Conservation (phyloP, 92 coral and sea anemone genomes). For the Galaxea fascicularis region DNA sequence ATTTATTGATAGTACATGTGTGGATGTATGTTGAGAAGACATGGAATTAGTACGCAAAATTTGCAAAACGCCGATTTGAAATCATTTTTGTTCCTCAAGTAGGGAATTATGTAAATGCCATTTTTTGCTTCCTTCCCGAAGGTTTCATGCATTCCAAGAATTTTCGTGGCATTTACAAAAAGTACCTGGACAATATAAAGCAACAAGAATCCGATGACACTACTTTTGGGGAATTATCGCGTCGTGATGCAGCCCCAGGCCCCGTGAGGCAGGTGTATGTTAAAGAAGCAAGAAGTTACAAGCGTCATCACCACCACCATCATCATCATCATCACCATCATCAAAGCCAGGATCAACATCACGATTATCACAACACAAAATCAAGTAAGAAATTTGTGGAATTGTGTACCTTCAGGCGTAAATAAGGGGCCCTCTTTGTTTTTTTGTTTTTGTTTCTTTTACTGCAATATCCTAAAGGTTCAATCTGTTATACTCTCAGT, state of each 20-base stretch:
- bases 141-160: constrained; percentile 60
- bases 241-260: constrained; percentile 38
- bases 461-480: no score
- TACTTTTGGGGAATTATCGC: constrained; percentile 18
- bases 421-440: no score
- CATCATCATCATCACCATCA: constrained; percentile 29
- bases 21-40: no score
- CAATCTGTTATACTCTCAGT: not conserved
- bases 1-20: no score
- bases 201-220: constrained; percentile 30
- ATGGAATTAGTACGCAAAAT: no score
- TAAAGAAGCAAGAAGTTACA: not conserved
- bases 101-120: no score
- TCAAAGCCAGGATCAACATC: constrained; percentile 11
- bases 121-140: not conserved
- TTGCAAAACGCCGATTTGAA: no score
- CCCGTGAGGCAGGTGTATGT: constrained; percentile 42
- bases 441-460: no score
- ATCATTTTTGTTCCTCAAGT: not conserved
- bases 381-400: constrained; percentile 2
- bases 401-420: no score
- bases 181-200: constrained; percentile 30
- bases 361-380: constrained; percentile 4
- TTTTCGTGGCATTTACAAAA: constrained; percentile 51
- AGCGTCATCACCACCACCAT: constrained; percentile 29